These are phyloP conservation scores for Anastrepha ludens DNA, from an alignment of 1,140 invertebrate species.

Conservation along the genomic window DNA sequence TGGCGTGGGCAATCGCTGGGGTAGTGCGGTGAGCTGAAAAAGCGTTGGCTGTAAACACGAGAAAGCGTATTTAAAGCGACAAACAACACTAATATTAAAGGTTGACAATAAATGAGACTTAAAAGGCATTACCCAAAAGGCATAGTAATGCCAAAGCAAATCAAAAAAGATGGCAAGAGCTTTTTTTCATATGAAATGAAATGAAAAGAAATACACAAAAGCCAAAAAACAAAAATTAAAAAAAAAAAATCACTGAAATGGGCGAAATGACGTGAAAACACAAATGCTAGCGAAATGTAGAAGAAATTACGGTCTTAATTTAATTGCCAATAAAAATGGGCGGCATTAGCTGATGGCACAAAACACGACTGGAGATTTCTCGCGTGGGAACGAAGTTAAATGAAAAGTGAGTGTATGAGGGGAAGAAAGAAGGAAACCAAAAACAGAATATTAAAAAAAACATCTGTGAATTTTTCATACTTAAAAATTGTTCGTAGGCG, in stretches of 20 bases:
- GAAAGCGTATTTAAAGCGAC: neutral
- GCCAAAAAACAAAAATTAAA: neutral
- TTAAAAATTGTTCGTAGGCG: too few species aligned
- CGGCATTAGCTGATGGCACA: slow-evolving; percentile 61
- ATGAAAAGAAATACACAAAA: neutral
- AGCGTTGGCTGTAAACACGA: neutral
- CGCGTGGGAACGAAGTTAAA: neutral
- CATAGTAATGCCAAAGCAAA: neutral
- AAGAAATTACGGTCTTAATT: slow-evolving; percentile 59
- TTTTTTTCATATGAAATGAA: neutral
- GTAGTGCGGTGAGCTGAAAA: neutral
- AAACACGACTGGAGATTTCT: neutral
- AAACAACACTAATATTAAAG: neutral
- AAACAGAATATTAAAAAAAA: too few species aligned
- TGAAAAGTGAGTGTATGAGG: neutral
- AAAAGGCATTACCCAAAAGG: neutral
- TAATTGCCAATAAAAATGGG: slow-evolving; percentile 71
- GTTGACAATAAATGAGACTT: neutral
- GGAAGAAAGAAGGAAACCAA: neutral
- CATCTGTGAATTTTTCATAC: too few species aligned
- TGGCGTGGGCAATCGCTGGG: too few species aligned
- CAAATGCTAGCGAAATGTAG: neutral
- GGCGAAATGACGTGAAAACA: neutral
- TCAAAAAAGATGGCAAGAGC: neutral
- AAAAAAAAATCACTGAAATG: neutral